Percentiles rank a stretch among this genome's conserved stretches.
These are phyloP conservation scores for Dioctria rufipes DNA, from an alignment of 2,888 invertebrate genomes.

Conservation along the genomic window DNA sequence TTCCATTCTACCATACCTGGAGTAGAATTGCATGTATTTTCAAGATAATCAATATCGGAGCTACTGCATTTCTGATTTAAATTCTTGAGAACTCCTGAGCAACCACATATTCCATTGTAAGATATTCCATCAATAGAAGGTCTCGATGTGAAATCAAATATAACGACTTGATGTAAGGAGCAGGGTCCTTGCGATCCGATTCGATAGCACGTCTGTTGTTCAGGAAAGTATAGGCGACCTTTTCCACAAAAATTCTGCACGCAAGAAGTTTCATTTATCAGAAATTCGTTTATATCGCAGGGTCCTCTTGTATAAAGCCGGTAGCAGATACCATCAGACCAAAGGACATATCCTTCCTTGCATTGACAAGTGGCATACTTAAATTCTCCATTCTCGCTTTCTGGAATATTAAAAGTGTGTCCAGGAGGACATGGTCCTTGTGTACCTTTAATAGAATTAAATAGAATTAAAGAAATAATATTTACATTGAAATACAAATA, in stretches of 20 bases:
- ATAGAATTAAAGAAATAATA: conserved; percentile 1
- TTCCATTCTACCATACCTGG: conserved; percentile 78
- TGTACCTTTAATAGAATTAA: conserved; percentile 73
- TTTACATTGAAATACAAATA: background rate
- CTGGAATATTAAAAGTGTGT: conserved; percentile 78
- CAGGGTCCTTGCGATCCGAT: conserved; percentile 87
- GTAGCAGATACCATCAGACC: conserved; percentile 82
- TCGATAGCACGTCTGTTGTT: conserved; percentile 81
- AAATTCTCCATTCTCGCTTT: conserved; percentile 62
- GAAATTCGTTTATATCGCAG: conserved; percentile 79
- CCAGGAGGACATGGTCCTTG: conserved; percentile 84
- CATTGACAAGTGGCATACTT: conserved; percentile 78
- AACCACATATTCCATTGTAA: conserved; percentile 87
- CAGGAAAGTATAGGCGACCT: conserved; percentile 83
- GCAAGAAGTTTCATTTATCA: conserved; percentile 80
- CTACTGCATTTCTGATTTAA: conserved; percentile 68
- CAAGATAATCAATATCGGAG: conserved; percentile 61
- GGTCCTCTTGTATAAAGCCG: conserved; percentile 86
- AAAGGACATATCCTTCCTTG: conserved; percentile 78
- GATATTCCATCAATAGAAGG: conserved; percentile 86
- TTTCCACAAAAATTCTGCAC: conserved; percentile 80
- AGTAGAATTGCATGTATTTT: conserved; percentile 74
- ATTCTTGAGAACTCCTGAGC: conserved; percentile 73
- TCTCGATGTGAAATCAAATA: conserved; percentile 85
- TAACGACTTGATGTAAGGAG: conserved; percentile 79